phyloP scores from a whole-genome alignment of 2,113 vertebrate species.

The Callopanchax toddi region DNA sequence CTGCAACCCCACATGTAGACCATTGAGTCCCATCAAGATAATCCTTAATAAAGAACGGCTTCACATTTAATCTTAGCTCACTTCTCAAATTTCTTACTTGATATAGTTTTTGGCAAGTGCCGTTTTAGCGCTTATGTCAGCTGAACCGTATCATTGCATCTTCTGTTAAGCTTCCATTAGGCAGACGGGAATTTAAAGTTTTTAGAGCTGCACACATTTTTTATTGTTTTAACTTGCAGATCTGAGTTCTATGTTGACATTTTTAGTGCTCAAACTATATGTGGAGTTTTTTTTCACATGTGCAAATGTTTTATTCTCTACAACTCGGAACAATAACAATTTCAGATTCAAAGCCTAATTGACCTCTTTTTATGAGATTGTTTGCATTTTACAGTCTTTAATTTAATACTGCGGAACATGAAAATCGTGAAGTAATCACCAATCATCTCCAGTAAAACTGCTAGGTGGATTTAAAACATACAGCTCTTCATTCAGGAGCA shows the following conservation, averaged over 20 bases:
- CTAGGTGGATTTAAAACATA: constrained; percentile 51
- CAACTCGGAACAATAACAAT: not conserved
- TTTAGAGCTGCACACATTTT: constrained; percentile 30
- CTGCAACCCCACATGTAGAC: constrained; percentile 73
- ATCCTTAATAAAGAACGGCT: constrained; percentile 85
- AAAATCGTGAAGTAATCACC: constrained; percentile 28
- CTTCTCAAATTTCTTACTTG: constrained; percentile 80
- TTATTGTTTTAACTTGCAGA: constrained; percentile 12
- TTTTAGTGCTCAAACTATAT: not conserved
- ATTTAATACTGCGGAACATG: constrained; percentile 17
- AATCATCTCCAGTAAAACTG: constrained; percentile 31
- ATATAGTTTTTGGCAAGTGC: constrained; percentile 81
- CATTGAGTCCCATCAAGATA: constrained; percentile 79
- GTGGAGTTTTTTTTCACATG: not conserved
- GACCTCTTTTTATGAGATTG: not conserved
- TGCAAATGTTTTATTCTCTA: too few relatives aligned
- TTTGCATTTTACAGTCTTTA: constrained; percentile 20
- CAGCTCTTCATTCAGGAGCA: constrained; percentile 36
- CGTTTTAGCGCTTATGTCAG: constrained; percentile 77
- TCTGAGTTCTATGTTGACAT: not conserved
- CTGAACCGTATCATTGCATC: constrained; percentile 66
- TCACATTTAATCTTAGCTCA: constrained; percentile 81
- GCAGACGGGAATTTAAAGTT: constrained; percentile 35
- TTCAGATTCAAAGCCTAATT: constrained; percentile 2
- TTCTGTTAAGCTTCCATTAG: constrained; percentile 74